Base-by-base conservation (phyloP, 2,888 invertebrate genomes). In the Hypena proboscidalis region DNA sequence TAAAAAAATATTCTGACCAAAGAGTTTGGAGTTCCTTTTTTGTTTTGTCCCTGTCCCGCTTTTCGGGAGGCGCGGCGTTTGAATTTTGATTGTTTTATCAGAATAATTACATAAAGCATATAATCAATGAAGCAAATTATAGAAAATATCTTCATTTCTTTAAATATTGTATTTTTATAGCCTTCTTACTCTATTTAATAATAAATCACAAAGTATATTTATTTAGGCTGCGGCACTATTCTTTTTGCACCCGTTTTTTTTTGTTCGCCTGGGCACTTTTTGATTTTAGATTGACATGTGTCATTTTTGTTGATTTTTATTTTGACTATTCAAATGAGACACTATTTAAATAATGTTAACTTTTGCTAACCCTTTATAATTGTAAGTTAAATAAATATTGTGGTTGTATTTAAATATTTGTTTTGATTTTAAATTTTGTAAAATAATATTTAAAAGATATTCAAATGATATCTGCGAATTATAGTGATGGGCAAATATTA, bases 221-320 rank as follows among this genome's bases (percentile, higher is more conserved):
- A n/a, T n/a, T n/a, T n/a, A n/a, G n/a, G n/a, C n/a, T n/a, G n/a
- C n/a, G n/a, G 4, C 5, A 27, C 10, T 31, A 35, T 52, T 37
- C 22, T 39, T 42, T 44, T 45, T 36, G 13, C 32, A 23, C 38
- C 32, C 14, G 21, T 9, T 53, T 38, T 21, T 45, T 37, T 33
- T 35, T 15, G 7, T 19, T 0, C 19, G 4, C 9, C 15, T 29
- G 17, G 38, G 4, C 15, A 21, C n/a, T 15, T 34, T 65, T 64
- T 56, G 58, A 57, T 58, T 65, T 70, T 53, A 74, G 76, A 77
- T 74, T 77, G 76, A 75, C 78, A 55, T 49, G 57, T 66, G 64
- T 55, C 69, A 64, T 59, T 41, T 65, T 67, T 70, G 49, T 58
- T 44, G 55, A 36, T 52, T 31, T 47, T 31, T 20, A 23, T 36